phyloP scores from a whole-genome alignment of 2,113 vertebrate genomes.

The Anhinga anhinga region DNA sequence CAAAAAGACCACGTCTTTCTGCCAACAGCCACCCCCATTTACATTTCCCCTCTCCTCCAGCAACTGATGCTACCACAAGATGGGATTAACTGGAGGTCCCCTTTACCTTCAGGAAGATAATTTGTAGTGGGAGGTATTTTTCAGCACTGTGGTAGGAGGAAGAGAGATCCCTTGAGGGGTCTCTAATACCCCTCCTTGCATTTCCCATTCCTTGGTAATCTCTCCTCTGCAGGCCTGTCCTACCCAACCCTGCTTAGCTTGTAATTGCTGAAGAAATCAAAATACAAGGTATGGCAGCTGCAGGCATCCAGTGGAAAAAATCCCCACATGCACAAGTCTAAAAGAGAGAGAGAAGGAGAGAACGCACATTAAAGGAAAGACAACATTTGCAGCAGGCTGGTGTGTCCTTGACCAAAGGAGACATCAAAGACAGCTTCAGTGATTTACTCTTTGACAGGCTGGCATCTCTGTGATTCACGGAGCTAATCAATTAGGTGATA shows the following conservation, averaged over 20 bases:
- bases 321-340: background rate
- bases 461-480: constrained; percentile 51
- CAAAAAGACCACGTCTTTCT: background rate
- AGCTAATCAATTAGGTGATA: constrained; percentile 64
- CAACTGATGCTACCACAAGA: background rate
- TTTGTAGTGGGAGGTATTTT: background rate
- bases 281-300: background rate
- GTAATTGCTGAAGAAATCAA: background rate
- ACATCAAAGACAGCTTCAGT: constrained; percentile 52
- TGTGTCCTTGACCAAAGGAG: constrained; percentile 43
- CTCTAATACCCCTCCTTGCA: background rate
- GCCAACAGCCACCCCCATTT: background rate
- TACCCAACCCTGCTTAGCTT: background rate
- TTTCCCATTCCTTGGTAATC: background rate
- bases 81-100: background rate
- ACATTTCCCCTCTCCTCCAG: background rate
- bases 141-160: background rate
- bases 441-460: constrained; percentile 62
- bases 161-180: background rate
- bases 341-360: background rate
- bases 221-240: background rate
- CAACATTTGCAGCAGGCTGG: background rate
- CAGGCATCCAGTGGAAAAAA: background rate
- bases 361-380: constrained; percentile 37
- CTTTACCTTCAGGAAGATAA: background rate